phyloP scores from a whole-genome alignment of 2,888 invertebrate species.

The Schrankia costaestrigalis region DNA sequence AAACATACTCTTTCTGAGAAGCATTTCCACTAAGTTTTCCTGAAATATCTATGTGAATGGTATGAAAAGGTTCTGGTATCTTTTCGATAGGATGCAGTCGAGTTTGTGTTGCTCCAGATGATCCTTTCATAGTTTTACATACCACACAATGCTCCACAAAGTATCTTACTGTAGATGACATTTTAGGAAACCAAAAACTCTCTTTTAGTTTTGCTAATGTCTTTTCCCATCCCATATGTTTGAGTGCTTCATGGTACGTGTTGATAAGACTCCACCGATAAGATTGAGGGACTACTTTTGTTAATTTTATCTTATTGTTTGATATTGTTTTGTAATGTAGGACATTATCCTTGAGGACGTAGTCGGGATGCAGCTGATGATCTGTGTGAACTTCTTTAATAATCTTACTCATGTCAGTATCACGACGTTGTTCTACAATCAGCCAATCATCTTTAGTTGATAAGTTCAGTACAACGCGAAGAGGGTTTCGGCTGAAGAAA shows the following conservation, averaged over 20 bases:
- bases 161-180: conserved; percentile 10
- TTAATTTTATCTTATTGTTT: background rate
- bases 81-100: conserved; percentile 1
- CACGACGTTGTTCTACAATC: too few relatives aligned
- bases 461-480: too few relatives aligned
- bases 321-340: background rate
- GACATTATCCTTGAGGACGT: background rate
- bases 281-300: background rate
- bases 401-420: background rate
- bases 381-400: background rate
- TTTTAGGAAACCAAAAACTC: conserved; percentile 18
- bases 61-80: too few relatives aligned
- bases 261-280: conserved; percentile 22
- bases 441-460: too few relatives aligned
- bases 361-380: background rate
- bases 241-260: conserved; percentile 13
- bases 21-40: too few relatives aligned
- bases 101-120: conserved; percentile 6
- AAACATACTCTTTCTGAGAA: too few relatives aligned
- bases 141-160: conserved; percentile 11
- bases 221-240: conserved; percentile 19
- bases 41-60: too few relatives aligned
- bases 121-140: conserved; percentile 8
- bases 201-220: too few relatives aligned
- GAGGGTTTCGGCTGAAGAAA: conserved; percentile 12